Conservation (phyloP, 2,888 invertebrate genomes). For the Cerceris ruficornis region DNA sequence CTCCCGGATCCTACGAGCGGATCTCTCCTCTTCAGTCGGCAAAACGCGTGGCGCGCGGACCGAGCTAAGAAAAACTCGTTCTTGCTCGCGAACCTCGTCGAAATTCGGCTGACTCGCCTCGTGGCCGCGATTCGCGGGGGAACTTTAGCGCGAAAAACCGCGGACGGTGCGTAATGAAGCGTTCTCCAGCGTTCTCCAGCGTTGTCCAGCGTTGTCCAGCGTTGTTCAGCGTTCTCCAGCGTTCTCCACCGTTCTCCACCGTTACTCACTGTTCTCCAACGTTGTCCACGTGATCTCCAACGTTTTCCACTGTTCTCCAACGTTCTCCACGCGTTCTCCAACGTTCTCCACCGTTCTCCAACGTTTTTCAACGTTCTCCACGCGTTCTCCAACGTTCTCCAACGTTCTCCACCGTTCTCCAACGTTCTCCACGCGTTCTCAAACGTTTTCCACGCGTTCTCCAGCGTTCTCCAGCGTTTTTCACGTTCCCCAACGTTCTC, state of each 20-base stretch:
- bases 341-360: too few species aligned
- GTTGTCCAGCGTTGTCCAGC: not conserved
- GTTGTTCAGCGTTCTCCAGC: not conserved
- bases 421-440: not conserved
- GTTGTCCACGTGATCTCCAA: too few species aligned
- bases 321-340: not conserved
- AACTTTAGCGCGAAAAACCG: not conserved
- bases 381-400: too few species aligned
- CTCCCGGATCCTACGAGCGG: conserved; percentile 61
- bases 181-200: too few species aligned
- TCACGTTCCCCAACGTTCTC: not conserved
- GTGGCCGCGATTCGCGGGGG: not conserved
- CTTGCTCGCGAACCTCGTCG: not conserved
- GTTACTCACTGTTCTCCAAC: too few species aligned
- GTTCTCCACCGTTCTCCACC: too few species aligned
- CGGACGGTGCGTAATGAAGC: not conserved
- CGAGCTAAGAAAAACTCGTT: conserved; percentile 50
- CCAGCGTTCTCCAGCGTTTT: too few species aligned
- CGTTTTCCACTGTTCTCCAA: not conserved
- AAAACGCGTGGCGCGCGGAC: conserved; percentile 57
- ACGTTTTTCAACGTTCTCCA: too few species aligned
- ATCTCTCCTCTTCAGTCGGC: conserved; percentile 57
- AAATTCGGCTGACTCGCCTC: not conserved
- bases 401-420: not conserved
- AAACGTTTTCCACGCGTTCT: not conserved